These are phyloP conservation scores for Laterallus jamaicensis DNA, from an alignment of 2,113 vertebrate genomes.

Conservation along the genomic window DNA sequence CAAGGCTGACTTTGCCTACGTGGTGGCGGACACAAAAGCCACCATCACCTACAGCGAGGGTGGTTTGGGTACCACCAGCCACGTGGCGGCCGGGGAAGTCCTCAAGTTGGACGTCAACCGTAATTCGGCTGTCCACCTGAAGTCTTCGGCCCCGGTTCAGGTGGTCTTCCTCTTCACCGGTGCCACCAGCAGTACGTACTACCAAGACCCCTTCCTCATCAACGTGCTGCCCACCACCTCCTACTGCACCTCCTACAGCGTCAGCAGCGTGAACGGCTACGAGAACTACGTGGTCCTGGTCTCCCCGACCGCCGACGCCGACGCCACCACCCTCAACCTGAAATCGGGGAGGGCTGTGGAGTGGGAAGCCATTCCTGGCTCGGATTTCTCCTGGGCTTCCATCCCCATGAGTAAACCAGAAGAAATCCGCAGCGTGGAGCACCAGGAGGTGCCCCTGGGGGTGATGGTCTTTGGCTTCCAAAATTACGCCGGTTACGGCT, in stretches of 20 bases:
- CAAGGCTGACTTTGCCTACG: constrained; percentile 32
- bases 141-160: rapidly evolving
- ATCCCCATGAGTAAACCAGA: background rate
- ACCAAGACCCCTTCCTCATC: constrained; percentile 70
- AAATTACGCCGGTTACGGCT: constrained; percentile 60
- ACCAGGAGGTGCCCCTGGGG: background rate
- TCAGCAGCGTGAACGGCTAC: constrained; percentile 18
- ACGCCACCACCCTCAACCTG: constrained; percentile 30
- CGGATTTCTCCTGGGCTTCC: constrained; percentile 72
- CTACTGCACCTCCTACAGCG: constrained; percentile 67
- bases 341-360: background rate
- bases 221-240: constrained; percentile 49
- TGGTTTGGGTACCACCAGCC: rapidly evolving
- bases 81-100: background rate
- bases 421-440: background rate
- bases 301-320: background rate
- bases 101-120: rapidly evolving
- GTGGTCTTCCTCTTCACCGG: background rate
- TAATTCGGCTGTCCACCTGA: background rate
- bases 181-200: rapidly evolving
- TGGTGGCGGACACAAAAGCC: constrained; percentile 60
- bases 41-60: background rate
- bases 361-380: constrained; percentile 60
- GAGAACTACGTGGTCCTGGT: constrained; percentile 65
- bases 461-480: constrained; percentile 71